Evolutionary conservation across 2,888 invertebrate species (phyloP), one percentile per base, ranked within the genome.

Genomic region (Drosophila diplacantha): DNA sequence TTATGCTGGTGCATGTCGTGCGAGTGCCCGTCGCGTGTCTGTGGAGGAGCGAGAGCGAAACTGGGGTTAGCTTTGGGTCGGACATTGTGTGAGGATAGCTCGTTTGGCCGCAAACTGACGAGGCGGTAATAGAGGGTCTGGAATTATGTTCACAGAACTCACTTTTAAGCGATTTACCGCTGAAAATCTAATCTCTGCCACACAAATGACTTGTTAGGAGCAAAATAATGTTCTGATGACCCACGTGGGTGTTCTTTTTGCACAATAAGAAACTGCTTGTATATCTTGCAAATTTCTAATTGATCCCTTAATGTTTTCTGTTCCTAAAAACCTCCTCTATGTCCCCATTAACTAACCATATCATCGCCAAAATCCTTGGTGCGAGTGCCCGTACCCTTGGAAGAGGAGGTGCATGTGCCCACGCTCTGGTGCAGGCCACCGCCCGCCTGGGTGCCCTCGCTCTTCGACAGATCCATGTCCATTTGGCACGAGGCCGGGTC

Each of bases 401-500:
- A 65, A 35, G 62, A 54, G 57, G 65, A 66, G 66, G 92, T 92
- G 70, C 92, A 91, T 35, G 91, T 89, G 32, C 90, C 90, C 38
- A 89, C 89, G 57, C 87, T 88, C 68, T 89, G 88, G 73, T 91
- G 91, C 53, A 94, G 88, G 0, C 94, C 79, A 3, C 94, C 94
- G 14, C 95, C 94, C 0, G 94, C 95, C 86, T 95, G 95, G 2
- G 94, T 94, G 1, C 95, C 95, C 87, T 95, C 95, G 0, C 94
- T 95, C 86, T 92, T 92, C 8, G 91, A 89, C 57, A 90, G 90
- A 85, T 92, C 92, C 90, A 92, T 83, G 89, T 90, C 78, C 90
- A 92, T 82, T 65, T 84, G 85, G 54, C 74, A 81, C 88, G 82
- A 89, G 89, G 68, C 88, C 26, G 76, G 75, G 85, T 87, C 72